Evolutionary conservation across 1,140 invertebrate species (phyloP).

Genomic region (Medauroidea extradentata): DNA sequence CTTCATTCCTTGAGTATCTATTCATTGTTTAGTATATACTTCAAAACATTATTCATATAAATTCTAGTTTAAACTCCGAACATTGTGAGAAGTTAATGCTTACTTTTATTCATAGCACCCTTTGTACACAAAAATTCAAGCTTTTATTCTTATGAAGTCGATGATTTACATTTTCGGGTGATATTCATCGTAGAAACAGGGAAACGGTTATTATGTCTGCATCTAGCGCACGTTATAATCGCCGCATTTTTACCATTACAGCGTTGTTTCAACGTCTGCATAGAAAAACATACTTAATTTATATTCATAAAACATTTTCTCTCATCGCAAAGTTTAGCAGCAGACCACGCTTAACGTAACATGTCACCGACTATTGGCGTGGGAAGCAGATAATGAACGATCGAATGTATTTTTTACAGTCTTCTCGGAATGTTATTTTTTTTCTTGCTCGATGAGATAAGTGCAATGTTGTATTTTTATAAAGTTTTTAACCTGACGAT

Average conservation of each 20-base stretch:
- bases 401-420: constrained; percentile 18
- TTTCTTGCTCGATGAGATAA: constrained; percentile 2
- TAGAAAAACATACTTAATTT: constrained; percentile 11
- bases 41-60: too few relatives aligned
- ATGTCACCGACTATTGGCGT: constrained; percentile 13
- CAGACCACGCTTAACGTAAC: constrained; percentile 19
- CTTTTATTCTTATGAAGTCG: too few relatives aligned
- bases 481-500: constrained; percentile 26
- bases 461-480: constrained; percentile 18
- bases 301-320: constrained; percentile 6
- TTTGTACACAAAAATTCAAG: too few relatives aligned
- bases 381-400: constrained; percentile 7
- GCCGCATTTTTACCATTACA: background rate
- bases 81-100: too few relatives aligned
- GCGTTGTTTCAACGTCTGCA: background rate
- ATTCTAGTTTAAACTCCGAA: too few relatives aligned
- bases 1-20: too few relatives aligned
- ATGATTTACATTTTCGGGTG: background rate
- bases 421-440: constrained; percentile 5
- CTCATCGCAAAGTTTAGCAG: constrained; percentile 6
- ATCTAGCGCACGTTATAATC: constrained; percentile 3
- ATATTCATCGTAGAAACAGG: constrained; percentile 10
- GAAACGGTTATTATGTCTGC: background rate
- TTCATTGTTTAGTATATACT: too few relatives aligned
- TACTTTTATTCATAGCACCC: too few relatives aligned